Evolutionary conservation across 2,797 vertebrate genomes (phyloP).

Genomic region (Sebastes iracundus): DNA sequence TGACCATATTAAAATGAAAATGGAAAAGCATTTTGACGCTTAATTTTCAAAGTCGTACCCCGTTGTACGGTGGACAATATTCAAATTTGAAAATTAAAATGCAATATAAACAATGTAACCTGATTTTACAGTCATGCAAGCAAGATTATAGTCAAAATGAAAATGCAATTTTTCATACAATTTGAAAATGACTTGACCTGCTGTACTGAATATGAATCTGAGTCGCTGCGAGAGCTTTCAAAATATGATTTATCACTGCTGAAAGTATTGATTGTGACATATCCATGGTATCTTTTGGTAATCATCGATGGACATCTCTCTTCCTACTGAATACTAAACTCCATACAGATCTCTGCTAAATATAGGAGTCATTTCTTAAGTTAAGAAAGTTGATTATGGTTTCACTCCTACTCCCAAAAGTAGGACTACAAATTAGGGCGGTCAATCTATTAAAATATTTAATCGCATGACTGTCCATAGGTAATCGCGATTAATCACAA

Average conservation of each 20-base stretch:
- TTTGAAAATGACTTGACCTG: not conserved
- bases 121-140: not conserved
- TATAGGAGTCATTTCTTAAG: not conserved
- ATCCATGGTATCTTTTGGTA: not conserved
- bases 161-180: not conserved
- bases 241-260: not conserved
- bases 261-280: not conserved
- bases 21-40: too few species aligned
- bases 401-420: not conserved
- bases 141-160: not conserved
- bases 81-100: too few species aligned
- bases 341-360: not conserved
- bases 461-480: too few species aligned
- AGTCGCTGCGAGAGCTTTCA: not conserved
- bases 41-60: too few species aligned
- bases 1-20: too few species aligned
- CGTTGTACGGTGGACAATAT: too few species aligned
- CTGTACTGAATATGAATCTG: not conserved
- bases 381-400: not conserved
- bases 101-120: too few species aligned
- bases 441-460: too few species aligned
- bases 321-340: not conserved
- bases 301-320: not conserved
- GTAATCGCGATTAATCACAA: too few species aligned
- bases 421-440: not conserved